Evolutionary conservation across 2,888 invertebrate species (phyloP), one percentile per base, ranked within the genome.

Genomic region (Oscheius sp.): DNA sequence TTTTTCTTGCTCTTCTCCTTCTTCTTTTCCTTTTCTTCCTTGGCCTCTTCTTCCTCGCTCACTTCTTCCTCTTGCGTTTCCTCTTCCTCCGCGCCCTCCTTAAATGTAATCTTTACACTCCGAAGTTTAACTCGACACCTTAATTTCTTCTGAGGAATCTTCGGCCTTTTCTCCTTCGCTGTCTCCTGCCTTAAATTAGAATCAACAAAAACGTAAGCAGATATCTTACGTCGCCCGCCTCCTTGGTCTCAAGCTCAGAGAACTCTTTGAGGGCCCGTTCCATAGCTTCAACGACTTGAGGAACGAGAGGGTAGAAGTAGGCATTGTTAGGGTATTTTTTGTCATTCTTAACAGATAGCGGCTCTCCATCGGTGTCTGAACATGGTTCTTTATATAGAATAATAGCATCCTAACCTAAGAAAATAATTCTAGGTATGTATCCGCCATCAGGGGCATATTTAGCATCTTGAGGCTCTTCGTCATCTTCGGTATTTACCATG

Each of bases 401-500:
- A 49, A 13, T 49, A 49, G 49, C 49, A 7, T 3, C 9, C 5
- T 9, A 46, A 89, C 89, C 85, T 58, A 89, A 78, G 81, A 90
- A 90, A 41, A 90, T 77, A 45, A 90, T 87, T 69, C 90, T 83
- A n/a, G 90, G 90, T 75, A 90, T 89, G 83, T 90, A 90, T 55
- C 83, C 84, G 21, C 90, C 90, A 85, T 90, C 90, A 29, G 90
- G 90, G 21, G 84, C 79, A 75, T 87, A 90, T 72, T 89, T 84
- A 2, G 81, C 81, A 53, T 88, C 89, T 75, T 86, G 80, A 0
- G 90, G 90, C 77, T 90, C 90, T 61, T 90, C 90, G 76, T 90
- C 90, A 81, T 90, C 90, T 81, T 89, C 84, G 21, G 86, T 81
- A 80, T 90, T 90, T 9, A 90, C 89, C 90, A 90, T 90, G 13